Conservation (phyloP, 2,113 vertebrate species). For the Pipra filicauda region DNA sequence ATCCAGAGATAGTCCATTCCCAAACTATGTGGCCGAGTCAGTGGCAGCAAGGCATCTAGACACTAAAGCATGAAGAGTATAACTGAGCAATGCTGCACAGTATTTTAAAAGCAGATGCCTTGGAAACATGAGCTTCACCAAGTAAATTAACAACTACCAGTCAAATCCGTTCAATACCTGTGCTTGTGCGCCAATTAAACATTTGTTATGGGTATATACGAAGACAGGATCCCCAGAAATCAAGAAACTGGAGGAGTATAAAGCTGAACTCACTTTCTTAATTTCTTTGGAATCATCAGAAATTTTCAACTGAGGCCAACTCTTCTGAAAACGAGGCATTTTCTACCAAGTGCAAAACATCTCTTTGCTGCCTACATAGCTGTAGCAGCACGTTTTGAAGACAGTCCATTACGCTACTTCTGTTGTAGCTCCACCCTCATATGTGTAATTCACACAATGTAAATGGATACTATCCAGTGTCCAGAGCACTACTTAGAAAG, state of each 20-base stretch:
- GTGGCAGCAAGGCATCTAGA: background rate
- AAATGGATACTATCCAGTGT: background rate
- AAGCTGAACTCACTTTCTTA: background rate
- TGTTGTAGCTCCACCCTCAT: background rate
- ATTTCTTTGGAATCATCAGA: background rate
- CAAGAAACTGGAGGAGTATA: background rate
- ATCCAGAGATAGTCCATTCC: background rate
- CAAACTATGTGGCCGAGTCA: background rate
- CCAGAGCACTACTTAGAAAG: background rate
- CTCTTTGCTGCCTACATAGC: background rate
- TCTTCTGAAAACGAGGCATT: background rate
- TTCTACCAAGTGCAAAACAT: background rate
- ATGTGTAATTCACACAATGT: fast-evolving
- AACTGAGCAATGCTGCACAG: background rate
- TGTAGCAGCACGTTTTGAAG: background rate
- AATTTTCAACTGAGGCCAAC: background rate
- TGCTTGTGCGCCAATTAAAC: background rate
- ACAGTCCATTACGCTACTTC: background rate
- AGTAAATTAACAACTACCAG: background rate
- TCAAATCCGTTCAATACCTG: background rate
- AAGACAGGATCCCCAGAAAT: background rate
- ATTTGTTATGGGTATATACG: background rate
- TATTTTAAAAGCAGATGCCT: background rate
- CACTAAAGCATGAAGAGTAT: background rate
- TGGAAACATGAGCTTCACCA: background rate